Base-by-base conservation (phyloP, 2,113 vertebrate genomes). In the Spizaetus ornatus region DNA sequence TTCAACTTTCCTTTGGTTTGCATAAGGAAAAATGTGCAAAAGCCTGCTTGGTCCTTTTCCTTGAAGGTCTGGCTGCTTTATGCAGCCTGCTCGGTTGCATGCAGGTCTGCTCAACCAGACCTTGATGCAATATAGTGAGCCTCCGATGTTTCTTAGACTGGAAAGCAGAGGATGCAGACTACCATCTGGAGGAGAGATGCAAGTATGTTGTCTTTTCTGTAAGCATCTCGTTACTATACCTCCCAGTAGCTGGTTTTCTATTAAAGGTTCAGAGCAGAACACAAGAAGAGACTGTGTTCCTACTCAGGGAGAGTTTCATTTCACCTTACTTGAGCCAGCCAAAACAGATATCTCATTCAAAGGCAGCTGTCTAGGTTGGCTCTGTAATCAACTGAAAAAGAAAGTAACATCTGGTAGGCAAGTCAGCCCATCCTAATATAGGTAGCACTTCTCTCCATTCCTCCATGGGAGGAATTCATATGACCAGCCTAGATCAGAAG, bases 51-150 rank as follows among this genome's bases (percentile, higher is more conserved):
- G 52, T 82, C 36, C 16, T 63, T 22, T 43, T 45, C 15, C 45
- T 73, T 23, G 1, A 71, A 70, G 26, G 22, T 58, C 34, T 82
- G 18, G 27, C 40, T 90, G 52, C 19, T 52, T 72, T 61, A 73
- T 21, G 31, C 26, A 71, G 18, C 16, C n/a, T 59, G 47, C 42
- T 67, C 2, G 2, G 32, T 10, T 72, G 38, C 17, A 42, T 3
- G 8, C 16, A 38, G 52, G 5, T 69, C n/a, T 86, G 62, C 32
- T 67, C 4, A 0, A 26, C 50, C 34, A 70, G n/a, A 40, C 7
- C 32, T 11, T 6, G 19, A 9, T 34, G 32, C 19, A 0, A 0
- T 12, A 40, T 0, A 42, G 36, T 8, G 11, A 93, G 8, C 13
- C 40, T 61, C 47, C 2, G 1, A 20, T 27, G 15, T 38, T 62